phyloP scores from a whole-genome alignment of 2,888 invertebrate genomes.

The Gastrophysa polygoni region DNA sequence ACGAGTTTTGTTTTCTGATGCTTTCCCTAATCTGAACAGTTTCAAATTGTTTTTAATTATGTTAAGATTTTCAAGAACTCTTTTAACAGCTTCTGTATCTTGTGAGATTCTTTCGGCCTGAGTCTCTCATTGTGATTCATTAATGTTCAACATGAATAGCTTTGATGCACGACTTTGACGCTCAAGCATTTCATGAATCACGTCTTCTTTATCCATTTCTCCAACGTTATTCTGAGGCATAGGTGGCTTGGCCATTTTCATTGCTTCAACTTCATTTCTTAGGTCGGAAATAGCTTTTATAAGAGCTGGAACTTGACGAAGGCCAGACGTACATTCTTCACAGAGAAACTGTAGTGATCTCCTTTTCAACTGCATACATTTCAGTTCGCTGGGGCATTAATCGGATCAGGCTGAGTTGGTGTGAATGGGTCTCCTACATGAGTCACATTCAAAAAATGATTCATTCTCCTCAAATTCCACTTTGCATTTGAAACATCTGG shows the following conservation, averaged over 20 bases:
- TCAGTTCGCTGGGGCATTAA: constrained; percentile 8
- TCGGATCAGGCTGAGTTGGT: constrained; percentile 6
- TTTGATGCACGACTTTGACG: constrained; percentile 6
- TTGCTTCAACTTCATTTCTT: constrained; percentile 4
- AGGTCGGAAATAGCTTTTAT: constrained; percentile 8
- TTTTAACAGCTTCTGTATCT: constrained; percentile 6
- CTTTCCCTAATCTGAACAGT: constrained; percentile 12
- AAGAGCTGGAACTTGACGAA: constrained; percentile 9
- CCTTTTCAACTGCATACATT: constrained; percentile 12
- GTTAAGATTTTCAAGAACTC: not conserved
- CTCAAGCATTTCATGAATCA: constrained; percentile 4
- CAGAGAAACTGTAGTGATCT: constrained; percentile 10
- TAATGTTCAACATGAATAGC: not conserved
- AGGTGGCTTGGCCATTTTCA: constrained; percentile 7
- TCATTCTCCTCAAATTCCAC: constrained; percentile 9
- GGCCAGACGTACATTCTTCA: constrained; percentile 3
- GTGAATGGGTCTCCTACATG: constrained; percentile 11
- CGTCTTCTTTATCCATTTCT: constrained; percentile 5
- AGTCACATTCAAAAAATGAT: constrained; percentile 9
- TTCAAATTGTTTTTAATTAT: constrained; percentile 8
- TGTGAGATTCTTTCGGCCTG: not conserved
- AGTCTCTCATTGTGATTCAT: not conserved
- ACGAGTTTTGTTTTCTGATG: not conserved
- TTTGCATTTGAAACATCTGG: constrained; percentile 10
- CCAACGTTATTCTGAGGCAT: constrained; percentile 3